phyloP scores from a whole-genome alignment of 2,888 invertebrate species.

The Matsumyia berberina region DNA sequence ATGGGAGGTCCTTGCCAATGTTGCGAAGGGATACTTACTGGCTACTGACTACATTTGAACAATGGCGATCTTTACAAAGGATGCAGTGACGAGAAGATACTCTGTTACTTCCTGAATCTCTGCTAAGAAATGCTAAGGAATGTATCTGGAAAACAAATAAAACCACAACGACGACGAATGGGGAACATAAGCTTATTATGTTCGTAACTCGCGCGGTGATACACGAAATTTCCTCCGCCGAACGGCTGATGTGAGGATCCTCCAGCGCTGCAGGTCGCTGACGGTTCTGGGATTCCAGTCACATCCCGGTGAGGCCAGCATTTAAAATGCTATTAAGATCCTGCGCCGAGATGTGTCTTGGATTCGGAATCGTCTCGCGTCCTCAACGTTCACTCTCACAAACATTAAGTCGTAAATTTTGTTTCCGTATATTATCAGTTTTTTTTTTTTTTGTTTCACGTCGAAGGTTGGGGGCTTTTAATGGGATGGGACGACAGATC shows the following conservation, averaged over 20 bases:
- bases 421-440: slow-evolving; percentile 66
- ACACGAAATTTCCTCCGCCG: slow-evolving; percentile 61
- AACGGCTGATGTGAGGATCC: no score
- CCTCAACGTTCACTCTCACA: slow-evolving; percentile 48
- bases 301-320: slow-evolving; percentile 68
- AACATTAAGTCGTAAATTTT: slow-evolving; percentile 73
- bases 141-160: slow-evolving; percentile 37
- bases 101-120: no score
- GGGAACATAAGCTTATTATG: slow-evolving; percentile 62
- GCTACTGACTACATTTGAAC: no score
- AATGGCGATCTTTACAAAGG: no score
- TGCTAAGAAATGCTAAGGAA: no score
- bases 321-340: slow-evolving; percentile 76
- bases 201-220: slow-evolving; percentile 41
- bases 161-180: slow-evolving; percentile 14
- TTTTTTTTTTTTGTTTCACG: slow-evolving; percentile 1
- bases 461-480: slow-evolving; percentile 1
- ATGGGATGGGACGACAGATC: slow-evolving; percentile 38
- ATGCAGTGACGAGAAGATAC: no score
- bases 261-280: neutral
- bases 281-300: slow-evolving; percentile 67
- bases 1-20: no score
- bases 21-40: no score
- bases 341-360: slow-evolving; percentile 68
- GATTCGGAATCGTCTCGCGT: slow-evolving; percentile 31